phyloP scores from a whole-genome alignment of 2,113 vertebrate species.

The Rhinogobius similis region DNA sequence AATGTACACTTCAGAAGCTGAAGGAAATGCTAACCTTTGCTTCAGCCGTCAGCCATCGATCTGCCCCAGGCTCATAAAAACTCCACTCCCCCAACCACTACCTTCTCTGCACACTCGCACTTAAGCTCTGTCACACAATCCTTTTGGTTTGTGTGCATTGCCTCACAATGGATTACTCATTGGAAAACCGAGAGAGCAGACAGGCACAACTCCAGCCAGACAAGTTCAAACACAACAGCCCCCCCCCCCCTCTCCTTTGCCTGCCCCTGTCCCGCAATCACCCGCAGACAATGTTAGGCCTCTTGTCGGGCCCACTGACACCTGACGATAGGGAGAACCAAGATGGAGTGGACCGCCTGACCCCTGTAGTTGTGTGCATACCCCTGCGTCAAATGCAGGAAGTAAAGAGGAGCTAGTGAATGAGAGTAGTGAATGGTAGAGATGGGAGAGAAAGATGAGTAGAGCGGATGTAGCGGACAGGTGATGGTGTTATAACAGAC shows the following conservation, averaged over 20 bases:
- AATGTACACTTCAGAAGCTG: background rate
- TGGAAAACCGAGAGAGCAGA: slow-evolving; percentile 60
- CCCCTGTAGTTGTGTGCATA: slow-evolving; percentile 34
- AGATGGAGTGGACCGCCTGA: slow-evolving; percentile 40
- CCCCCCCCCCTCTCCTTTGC: background rate
- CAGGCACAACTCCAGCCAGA: slow-evolving; percentile 54
- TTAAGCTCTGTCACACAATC: slow-evolving; percentile 39
- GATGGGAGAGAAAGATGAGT: slow-evolving; percentile 45
- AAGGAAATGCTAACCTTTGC: background rate
- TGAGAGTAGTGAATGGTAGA: slow-evolving; percentile 11
- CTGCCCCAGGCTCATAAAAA: slow-evolving; percentile 30
- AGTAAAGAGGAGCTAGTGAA: slow-evolving; percentile 32
- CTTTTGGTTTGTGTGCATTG: slow-evolving; percentile 29
- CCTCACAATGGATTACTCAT: slow-evolving; percentile 71
- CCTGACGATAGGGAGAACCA: slow-evolving; percentile 33
- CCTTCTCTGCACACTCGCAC: slow-evolving; percentile 25
- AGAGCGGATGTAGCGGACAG: slow-evolving; percentile 52
- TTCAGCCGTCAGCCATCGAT: slow-evolving; percentile 33
- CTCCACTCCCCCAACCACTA: background rate
- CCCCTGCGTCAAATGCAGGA: slow-evolving; percentile 44
- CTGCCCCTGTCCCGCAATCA: slow-evolving; percentile 23
- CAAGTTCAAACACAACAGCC: slow-evolving; percentile 69
- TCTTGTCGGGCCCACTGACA: slow-evolving; percentile 44
- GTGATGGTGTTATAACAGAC: slow-evolving; percentile 48
- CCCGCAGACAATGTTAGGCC: slow-evolving; percentile 60